Evolutionary conservation across 2,888 invertebrate species (phyloP).

Genomic region (Dolichomitus sp.): DNA sequence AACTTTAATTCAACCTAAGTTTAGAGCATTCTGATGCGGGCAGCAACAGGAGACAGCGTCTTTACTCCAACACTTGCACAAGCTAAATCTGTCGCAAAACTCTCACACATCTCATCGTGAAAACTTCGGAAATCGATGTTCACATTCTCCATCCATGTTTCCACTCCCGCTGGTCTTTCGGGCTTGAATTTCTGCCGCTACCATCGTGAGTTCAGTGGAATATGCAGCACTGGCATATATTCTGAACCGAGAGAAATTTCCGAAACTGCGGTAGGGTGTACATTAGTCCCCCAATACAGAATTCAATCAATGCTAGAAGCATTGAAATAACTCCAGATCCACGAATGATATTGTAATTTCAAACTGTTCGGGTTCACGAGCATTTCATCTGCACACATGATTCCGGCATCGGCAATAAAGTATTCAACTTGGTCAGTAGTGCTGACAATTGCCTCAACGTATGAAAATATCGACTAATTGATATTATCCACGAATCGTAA

Average conservation of each 20-base stretch:
- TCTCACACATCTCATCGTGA: neutral
- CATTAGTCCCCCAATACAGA: neutral
- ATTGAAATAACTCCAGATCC: conserved; percentile 30
- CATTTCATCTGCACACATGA: neutral
- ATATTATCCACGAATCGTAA: neutral
- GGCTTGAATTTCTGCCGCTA: neutral
- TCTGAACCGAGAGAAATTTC: conserved; percentile 7
- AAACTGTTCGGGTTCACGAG: neutral
- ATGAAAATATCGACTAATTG: neutral
- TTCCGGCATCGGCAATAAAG: neutral
- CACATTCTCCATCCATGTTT: neutral
- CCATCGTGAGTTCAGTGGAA: neutral
- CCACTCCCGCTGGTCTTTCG: neutral
- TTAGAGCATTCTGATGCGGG: neutral
- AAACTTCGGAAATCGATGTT: neutral
- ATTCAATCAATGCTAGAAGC: conserved; percentile 24
- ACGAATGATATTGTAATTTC: conserved; percentile 32
- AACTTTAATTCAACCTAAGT: neutral
- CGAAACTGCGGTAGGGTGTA: neutral
- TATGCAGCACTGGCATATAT: neutral
- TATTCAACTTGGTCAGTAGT: neutral
- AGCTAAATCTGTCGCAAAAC: neutral
- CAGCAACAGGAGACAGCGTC: neutral
- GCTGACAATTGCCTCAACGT: neutral
- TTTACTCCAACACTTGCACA: neutral